Base-by-base conservation (phyloP, 1,140 invertebrate species). In the Brachionus rotundiformis region DNA sequence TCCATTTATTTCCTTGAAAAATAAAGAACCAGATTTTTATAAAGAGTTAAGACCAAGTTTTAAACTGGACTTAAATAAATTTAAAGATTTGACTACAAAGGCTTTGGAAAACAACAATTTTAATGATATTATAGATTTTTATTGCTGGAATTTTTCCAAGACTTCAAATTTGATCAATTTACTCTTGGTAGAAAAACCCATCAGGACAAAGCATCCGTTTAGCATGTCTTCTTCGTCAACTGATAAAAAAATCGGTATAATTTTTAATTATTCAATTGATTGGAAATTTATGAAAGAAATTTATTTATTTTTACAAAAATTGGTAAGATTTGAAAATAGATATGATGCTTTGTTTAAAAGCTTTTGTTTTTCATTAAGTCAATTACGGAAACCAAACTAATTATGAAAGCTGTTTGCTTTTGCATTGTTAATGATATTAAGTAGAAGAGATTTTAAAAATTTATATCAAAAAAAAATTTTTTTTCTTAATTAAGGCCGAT, bases 381-480 rank as follows among this genome's bases (percentile, higher is more conserved):
- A 77, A 54, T 3, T 31, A 19, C 41, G 23, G 75, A 47, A 6
- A 59, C 31, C 7, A 31, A 47, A 47, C n/a, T 77, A 23, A 47
- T 44, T 16, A 25, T 77, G 8, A 77, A 77, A 79, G 29, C 76
- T 39, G 59, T 79, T 29, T 79, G 76, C 25, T 79, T 79, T 63
- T 79, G 76, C 33, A 39, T 59, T 19, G 76, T 63, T n/a, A 79
- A 79, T 25, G 76, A 79, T 59, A n/a, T 77, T 16, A 77, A 77
- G 73, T 77, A 77, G 19, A 68, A 11, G n/a, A n/a, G n/a, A n/a
- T n/a, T n/a, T n/a, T n/a, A n/a, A n/a, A n/a, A n/a, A n/a, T 41
- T 16, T 75, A 13, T 4, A 16, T 11, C 0, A 16, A n/a, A 16
- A 39, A 11, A 31, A 25, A 25, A 16, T n/a, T 8, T 0, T 10